Base-by-base conservation (phyloP, 2,113 vertebrate species). In the Pygoscelis antarcticus region DNA sequence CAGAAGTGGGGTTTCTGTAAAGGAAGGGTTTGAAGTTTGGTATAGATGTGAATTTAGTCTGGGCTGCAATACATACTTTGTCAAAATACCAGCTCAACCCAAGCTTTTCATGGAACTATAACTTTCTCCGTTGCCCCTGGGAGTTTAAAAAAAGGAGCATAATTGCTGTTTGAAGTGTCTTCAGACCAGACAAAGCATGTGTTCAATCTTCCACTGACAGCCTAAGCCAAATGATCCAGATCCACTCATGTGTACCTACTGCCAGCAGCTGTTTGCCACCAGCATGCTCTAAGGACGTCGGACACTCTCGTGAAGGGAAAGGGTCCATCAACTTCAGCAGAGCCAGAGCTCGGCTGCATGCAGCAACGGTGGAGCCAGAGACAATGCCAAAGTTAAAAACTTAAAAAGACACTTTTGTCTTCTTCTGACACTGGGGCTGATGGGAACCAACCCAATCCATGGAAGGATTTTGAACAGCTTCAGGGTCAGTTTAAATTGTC, bases 211-310 rank as follows among this genome's bases (percentile, higher is more conserved):
- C 64, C 52, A 46, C 36, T 58, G 74, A 65, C 52, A 82, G 42
- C 52, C 54, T 47, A 70, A 83, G 42, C 55, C 62, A 91, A 83
- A 74, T 21, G 54, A 75, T 83, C 84, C 71, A 65, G 54, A 87
- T 46, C 75, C 46, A 25, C 77, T 76, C 70, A 9, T 40, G 44
- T 30, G 61, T 18, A 29, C 46, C 84, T 76, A 17, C 55, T 74
- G 64, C 83, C 42, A 71, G 70, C 87, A 78, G 58, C 47, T 95
- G 30, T 57, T 68, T 49, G 44, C 1, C 0, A 46, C 77, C 82
- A 38, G 40, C 20, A 3, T 25, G 23, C 38, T 76, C 26, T 27
- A 27, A 40, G 23, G 49, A 72, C 4, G 0, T 30, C 0, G 1
- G 66, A n/a, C 29, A 2, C 9, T 64, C 17, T 55, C 1, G 0